Evolutionary conservation across 1,140 invertebrate genomes (phyloP), one percentile per base, ranked within the genome.

Genomic region (Leptinotarsa defecta): DNA sequence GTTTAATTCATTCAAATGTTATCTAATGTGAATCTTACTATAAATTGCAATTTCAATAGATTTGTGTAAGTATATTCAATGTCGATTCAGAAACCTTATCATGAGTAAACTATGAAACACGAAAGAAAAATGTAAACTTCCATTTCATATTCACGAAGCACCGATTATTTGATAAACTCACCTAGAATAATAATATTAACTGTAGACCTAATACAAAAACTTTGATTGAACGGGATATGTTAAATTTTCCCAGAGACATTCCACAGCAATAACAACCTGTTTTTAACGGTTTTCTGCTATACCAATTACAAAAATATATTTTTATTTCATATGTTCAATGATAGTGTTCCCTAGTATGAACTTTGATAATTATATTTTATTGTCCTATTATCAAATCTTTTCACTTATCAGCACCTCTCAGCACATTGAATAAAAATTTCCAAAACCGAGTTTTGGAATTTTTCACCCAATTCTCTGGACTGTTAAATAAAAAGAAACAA

Each of bases 401-500:
- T 71, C 22, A 52, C 20, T 15, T 57, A 71, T 13, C 69, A 71
- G 48, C 11, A 65, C 64, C 13, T 22, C 64, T 65, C 34, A 65
- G 19, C 20, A 13, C 15, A 27, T 65, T 20, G 20, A 22, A 65
- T 8, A 65, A 65, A 65, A 65, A 22, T 24, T 17, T 20, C 27
- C 64, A 5, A 15, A 65, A 22, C 20, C n/a, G 22, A 15, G 8
- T 34, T 65, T 34, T 27, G 17, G 13, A 65, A 65, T 20, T 62
- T n/a, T 3, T 62, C 61, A 20, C 20, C 13, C 5, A 15, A 15
- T 13, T 65, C 64, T 65, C 68, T 48, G 8, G 22, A n/a, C 71
- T 73, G 61, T 65, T 48, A 52, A 73, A 64, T 49, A 73, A 73
- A 65, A 73, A 73, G 71, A 65, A 48, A 73, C 34, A 64, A 73